These are phyloP conservation scores for Diplodus puntazzo DNA, from an alignment of 2,797 vertebrate genomes.

Conservation along the genomic window DNA sequence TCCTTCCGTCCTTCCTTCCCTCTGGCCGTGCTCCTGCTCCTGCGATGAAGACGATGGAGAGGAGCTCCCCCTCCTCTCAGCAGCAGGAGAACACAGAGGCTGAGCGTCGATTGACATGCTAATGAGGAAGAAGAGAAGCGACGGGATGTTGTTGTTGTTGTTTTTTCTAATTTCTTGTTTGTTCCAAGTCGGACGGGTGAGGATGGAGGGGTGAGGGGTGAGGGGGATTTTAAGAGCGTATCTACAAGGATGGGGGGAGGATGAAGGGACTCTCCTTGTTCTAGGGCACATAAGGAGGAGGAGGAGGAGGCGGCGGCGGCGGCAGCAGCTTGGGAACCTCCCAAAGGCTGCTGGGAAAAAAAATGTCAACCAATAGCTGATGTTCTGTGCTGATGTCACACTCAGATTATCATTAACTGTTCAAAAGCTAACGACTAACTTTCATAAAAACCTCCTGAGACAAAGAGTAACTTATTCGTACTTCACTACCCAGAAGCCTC, in stretches of 20 bases:
- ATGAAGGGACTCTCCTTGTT: slow-evolving; percentile 17
- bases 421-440: background rate
- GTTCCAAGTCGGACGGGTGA: slow-evolving; percentile 6
- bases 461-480: background rate
- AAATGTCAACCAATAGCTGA: slow-evolving; percentile 1
- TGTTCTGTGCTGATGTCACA: background rate
- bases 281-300: slow-evolving; percentile 34
- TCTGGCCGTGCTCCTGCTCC: background rate
- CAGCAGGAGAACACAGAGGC: slow-evolving; percentile 20
- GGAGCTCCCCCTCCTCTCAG: background rate
- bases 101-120: slow-evolving; percentile 87
- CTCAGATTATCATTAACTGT: background rate
- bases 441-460: background rate
- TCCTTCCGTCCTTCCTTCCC: background rate
- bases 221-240: background rate
- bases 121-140: slow-evolving; percentile 91
- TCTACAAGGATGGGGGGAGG: background rate
- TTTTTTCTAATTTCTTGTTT: slow-evolving; percentile 68
- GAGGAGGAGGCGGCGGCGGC: slow-evolving; percentile 12
- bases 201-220: background rate
- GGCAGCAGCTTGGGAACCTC: slow-evolving; percentile 25
- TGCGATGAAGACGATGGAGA: slow-evolving; percentile 13
- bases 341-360: slow-evolving; percentile 41
- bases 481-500: slow-evolving; percentile 32
- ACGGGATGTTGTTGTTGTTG: slow-evolving; percentile 84